Evolutionary conservation across 2,797 vertebrate genomes (phyloP).

Genomic region (Hemitrygon akajei): DNA sequence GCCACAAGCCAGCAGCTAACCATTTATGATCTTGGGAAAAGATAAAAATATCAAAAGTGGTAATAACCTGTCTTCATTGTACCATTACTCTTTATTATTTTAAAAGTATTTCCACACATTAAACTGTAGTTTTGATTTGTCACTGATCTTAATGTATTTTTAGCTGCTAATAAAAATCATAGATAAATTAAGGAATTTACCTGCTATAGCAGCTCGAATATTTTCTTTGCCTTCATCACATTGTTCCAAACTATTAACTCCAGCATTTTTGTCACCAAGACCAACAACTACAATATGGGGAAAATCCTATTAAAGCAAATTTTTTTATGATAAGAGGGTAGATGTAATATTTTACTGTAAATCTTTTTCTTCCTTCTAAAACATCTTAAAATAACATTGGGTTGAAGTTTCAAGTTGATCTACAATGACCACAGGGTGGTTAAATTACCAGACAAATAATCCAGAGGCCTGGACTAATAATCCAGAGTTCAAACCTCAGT

Average conservation of each 20-base stretch:
- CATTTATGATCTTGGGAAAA: not conserved
- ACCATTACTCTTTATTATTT: not conserved
- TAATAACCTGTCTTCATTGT: not conserved
- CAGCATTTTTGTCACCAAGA: constrained; percentile 67
- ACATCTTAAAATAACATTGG: not conserved
- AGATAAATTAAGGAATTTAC: constrained; percentile 50
- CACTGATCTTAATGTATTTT: not conserved
- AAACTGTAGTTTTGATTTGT: not conserved
- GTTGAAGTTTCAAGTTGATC: not conserved
- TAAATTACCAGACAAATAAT: too few relatives aligned
- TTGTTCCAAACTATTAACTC: constrained; percentile 74
- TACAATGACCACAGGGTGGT: too few relatives aligned
- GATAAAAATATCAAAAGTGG: not conserved
- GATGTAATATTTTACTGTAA: not conserved
- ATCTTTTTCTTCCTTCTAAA: not conserved
- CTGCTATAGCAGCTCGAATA: constrained; percentile 77
- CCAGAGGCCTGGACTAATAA: too few relatives aligned
- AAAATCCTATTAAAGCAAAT: constrained; percentile 66
- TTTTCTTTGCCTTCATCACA: constrained; percentile 86
- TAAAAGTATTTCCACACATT: not conserved
- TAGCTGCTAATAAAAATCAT: not conserved
- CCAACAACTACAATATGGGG: constrained; percentile 79
- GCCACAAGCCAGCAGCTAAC: not conserved
- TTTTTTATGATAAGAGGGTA: not conserved
- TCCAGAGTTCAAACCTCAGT: too few relatives aligned